phyloP scores from a whole-genome alignment of 2,797 vertebrate species.

The Adrianichthys oophorus region DNA sequence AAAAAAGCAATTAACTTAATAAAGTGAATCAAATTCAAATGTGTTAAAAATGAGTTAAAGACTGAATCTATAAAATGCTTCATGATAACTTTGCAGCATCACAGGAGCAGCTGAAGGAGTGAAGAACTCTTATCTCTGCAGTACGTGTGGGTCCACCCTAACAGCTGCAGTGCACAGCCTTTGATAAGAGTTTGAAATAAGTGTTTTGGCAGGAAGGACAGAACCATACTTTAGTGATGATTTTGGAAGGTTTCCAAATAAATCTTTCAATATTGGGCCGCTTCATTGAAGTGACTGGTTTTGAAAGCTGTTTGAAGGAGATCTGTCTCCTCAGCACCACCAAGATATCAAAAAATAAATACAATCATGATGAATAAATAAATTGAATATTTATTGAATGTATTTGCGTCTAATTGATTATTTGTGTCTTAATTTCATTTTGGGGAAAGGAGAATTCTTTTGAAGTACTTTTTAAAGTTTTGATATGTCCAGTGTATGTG shows the following conservation, averaged over 20 bases:
- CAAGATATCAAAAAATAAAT: too few species aligned
- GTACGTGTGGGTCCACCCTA: slow-evolving; percentile 42
- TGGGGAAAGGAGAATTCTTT: too few species aligned
- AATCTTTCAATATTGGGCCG: slow-evolving; percentile 12
- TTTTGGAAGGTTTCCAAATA: slow-evolving; percentile 27
- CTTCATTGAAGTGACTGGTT: slow-evolving; percentile 18
- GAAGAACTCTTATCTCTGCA: slow-evolving; percentile 30
- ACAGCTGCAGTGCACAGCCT: slow-evolving; percentile 14
- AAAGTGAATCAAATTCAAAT: too few species aligned
- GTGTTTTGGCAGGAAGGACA: slow-evolving; percentile 12
- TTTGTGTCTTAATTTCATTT: too few species aligned
- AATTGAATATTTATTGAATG: too few species aligned
- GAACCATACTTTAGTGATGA: background rate
- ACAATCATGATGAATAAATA: too few species aligned
- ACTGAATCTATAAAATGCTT: background rate
- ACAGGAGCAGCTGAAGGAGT: slow-evolving; percentile 8
- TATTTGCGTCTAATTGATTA: too few species aligned
- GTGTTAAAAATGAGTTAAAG: background rate
- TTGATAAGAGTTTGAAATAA: slow-evolving; percentile 32
- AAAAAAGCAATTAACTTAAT: too few species aligned
- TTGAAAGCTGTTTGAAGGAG: slow-evolving; percentile 10
- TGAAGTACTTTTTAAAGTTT: too few species aligned
- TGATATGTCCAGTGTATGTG: too few species aligned
- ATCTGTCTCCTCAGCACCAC: background rate
- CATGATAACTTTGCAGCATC: too few species aligned